These are phyloP conservation scores for Pluvianellus socialis DNA, from an alignment of 2,113 vertebrate genomes.

Conservation along the genomic window DNA sequence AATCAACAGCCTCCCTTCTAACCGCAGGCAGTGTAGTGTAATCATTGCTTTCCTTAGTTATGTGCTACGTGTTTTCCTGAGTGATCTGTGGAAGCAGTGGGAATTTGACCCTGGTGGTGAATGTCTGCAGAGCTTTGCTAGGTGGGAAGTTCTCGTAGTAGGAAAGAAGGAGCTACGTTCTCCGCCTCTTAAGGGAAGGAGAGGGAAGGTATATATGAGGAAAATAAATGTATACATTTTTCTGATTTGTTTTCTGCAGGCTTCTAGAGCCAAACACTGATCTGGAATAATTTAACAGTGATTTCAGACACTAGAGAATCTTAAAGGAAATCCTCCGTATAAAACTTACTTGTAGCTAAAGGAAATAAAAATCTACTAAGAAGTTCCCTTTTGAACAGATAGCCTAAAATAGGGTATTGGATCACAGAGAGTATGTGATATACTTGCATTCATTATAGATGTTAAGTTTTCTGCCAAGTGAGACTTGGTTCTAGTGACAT, in stretches of 20 bases:
- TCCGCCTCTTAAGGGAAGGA: neutral
- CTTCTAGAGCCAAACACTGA: neutral
- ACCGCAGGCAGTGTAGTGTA: neutral
- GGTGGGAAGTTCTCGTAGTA: neutral
- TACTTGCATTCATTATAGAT: neutral
- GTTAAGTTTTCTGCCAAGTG: slow-evolving; percentile 3
- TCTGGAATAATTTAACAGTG: neutral
- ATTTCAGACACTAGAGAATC: neutral
- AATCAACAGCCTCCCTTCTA: neutral
- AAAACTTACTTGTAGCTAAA: neutral
- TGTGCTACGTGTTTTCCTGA: neutral
- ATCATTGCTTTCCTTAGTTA: neutral
- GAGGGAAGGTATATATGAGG: neutral
- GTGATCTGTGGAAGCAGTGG: neutral
- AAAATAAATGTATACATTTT: neutral
- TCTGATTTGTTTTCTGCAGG: neutral
- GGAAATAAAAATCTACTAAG: neutral
- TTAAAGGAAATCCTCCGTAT: neutral
- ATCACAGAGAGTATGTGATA: neutral
- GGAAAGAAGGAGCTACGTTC: neutral
- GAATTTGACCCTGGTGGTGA: neutral
- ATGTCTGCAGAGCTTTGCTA: neutral
- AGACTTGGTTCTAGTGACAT: neutral
- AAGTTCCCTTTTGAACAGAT: neutral
- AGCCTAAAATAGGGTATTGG: neutral